Evolutionary conservation across 1,140 invertebrate species (phyloP).

Genomic region (Tetraneura akinire): DNA sequence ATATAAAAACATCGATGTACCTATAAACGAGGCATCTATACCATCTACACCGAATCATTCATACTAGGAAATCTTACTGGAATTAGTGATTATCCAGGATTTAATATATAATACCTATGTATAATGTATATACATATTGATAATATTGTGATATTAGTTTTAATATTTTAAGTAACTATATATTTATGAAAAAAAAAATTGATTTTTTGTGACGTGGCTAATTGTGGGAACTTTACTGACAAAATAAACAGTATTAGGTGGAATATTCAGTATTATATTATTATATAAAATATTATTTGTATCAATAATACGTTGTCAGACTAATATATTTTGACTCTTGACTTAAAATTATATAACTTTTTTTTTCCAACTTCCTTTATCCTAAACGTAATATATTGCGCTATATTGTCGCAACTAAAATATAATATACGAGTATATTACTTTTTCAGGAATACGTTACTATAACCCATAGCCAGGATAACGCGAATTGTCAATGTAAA

Average conservation of each 20-base stretch:
- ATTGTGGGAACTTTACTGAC: background rate
- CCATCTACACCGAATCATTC: background rate
- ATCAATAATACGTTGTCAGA: background rate
- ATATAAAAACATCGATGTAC: background rate
- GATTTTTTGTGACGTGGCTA: too few relatives aligned
- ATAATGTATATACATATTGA: background rate
- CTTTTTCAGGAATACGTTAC: too few relatives aligned
- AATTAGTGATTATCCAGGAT: background rate
- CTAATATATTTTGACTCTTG: background rate
- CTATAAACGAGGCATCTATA: background rate
- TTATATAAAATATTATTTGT: background rate
- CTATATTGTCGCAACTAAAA: background rate
- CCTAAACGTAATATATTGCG: too few relatives aligned
- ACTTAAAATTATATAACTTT: too few relatives aligned
- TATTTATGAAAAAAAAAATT: too few relatives aligned
- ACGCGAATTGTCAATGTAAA: too few relatives aligned
- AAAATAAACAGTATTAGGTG: background rate
- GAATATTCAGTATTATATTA: background rate
- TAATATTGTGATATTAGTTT: slow-evolving; percentile 32
- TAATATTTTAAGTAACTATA: background rate
- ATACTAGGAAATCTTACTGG: background rate
- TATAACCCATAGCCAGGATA: too few relatives aligned
- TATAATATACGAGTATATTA: background rate
- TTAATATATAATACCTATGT: too few relatives aligned
- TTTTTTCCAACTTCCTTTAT: too few relatives aligned